These are phyloP conservation scores for Colostygia pectinataria DNA, from an alignment of 2,888 invertebrate species.

Conservation along the genomic window DNA sequence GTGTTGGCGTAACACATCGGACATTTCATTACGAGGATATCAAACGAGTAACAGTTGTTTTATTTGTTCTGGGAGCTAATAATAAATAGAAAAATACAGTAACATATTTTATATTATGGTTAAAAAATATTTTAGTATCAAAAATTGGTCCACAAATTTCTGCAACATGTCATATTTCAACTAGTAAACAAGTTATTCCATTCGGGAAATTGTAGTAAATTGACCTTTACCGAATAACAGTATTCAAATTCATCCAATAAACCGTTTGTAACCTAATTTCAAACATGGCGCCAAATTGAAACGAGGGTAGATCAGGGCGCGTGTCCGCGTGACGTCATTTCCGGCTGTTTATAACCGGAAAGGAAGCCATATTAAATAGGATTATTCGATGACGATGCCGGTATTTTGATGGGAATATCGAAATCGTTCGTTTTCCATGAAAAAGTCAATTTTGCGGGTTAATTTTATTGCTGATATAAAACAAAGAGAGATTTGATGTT, in stretches of 20 bases:
- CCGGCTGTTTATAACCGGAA: constrained; percentile 52
- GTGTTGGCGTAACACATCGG: constrained; percentile 44
- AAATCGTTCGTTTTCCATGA: constrained; percentile 17
- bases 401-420: constrained; percentile 26
- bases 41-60: constrained; percentile 14
- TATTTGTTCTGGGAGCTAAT: not conserved
- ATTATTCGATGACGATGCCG: constrained; percentile 38
- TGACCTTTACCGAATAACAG: constrained; percentile 5
- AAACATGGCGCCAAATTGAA: constrained; percentile 61
- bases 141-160: no score
- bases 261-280: constrained; percentile 47
- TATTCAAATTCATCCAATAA: constrained; percentile 36
- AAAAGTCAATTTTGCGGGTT: not conserved
- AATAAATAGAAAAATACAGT: not conserved
- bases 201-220: not conserved
- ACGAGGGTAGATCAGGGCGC: constrained; percentile 57
- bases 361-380: constrained; percentile 40
- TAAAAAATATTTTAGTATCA: no score
- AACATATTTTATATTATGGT: no score
- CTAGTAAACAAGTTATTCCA: not conserved
- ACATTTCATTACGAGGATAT: constrained; percentile 40
- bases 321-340: constrained; percentile 55
- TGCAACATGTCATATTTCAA: no score
- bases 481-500: no score
- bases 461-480: no score